Evolutionary conservation across 2,888 invertebrate species (phyloP), one percentile per base, ranked within the genome.

Genomic region (Myopa testacea): DNA sequence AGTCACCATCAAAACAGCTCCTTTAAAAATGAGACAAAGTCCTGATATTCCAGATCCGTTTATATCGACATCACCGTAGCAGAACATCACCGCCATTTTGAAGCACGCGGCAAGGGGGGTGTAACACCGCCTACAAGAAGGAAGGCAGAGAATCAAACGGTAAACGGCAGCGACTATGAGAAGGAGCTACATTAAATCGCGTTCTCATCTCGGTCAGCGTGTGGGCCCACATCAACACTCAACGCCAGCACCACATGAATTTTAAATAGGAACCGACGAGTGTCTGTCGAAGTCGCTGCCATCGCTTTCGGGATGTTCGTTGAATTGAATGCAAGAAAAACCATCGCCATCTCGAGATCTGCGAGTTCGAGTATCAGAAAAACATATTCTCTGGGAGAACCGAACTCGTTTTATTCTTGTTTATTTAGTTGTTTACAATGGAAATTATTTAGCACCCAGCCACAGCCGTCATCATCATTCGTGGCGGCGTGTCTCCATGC

Each of bases 401-500:
- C 62, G 73, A 63, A 50, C 52, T 63, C 40, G 40, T 50, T 34
- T 73, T 40, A 8, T 52, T 34, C 50, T 26, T 55, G 26, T 16
- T 26, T 16, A 16, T 37, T n/a, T 55, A 38, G 10, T 70, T 70
- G 55, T 62, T 62, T 62, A 73, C 60, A 73, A 73, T 72, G n/a
- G 60, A 60, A 72, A 72, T 72, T 60, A 38, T 72, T 60, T n/a
- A 14, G n/a, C 40, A 72, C 45, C 16, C 40, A 62, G 37, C 38
- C 72, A 62, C 60, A 60, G 58, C n/a, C 62, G 62, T n/a, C 70
- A 34, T 70, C 62, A 72, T 72, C 60, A 72, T 72, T 72, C 72
- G 62, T 72, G 72, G 72, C 72, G 60, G 40, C 26, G 72, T 3
- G 55, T 55, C 55, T 55, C 55, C 55, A 55, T n/a, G 55, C 55